These are phyloP conservation scores for Tinea trinotella DNA, from an alignment of 2,888 invertebrate genomes.

Conservation along the genomic window DNA sequence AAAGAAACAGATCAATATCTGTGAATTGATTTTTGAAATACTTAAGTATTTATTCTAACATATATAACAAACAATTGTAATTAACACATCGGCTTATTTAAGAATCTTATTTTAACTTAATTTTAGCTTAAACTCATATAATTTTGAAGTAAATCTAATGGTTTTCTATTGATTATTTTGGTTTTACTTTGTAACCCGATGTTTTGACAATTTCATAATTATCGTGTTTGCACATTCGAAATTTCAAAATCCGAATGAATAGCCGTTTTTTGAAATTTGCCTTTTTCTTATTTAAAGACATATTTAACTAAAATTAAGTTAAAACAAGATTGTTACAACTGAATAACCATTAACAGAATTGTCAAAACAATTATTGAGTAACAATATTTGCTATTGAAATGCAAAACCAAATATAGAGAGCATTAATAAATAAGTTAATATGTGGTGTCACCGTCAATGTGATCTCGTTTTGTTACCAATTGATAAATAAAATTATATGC, in stretches of 20 bases:
- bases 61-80: not conserved
- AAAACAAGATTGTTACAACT: not conserved
- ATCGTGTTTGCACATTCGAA: too few species aligned
- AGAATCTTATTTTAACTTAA: slow-evolving; percentile 7
- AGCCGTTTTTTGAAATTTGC: too few species aligned
- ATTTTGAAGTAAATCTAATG: not conserved
- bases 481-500: not conserved
- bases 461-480: not conserved
- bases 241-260: too few species aligned
- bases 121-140: not conserved
- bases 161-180: not conserved
- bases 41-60: not conserved
- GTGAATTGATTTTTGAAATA: not conserved
- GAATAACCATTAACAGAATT: not conserved
- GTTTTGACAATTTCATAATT: not conserved
- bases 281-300: not conserved
- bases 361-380: not conserved
- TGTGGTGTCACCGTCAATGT: not conserved
- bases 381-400: slow-evolving; percentile 42
- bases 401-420: slow-evolving; percentile 31
- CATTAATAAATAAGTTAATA: slow-evolving; percentile 13
- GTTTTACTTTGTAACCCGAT: not conserved
- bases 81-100: not conserved
- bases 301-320: slow-evolving; percentile 10
- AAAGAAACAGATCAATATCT: slow-evolving; percentile 24